Base-by-base conservation (phyloP, 2,888 invertebrate species). In the Sesamia inferens region DNA sequence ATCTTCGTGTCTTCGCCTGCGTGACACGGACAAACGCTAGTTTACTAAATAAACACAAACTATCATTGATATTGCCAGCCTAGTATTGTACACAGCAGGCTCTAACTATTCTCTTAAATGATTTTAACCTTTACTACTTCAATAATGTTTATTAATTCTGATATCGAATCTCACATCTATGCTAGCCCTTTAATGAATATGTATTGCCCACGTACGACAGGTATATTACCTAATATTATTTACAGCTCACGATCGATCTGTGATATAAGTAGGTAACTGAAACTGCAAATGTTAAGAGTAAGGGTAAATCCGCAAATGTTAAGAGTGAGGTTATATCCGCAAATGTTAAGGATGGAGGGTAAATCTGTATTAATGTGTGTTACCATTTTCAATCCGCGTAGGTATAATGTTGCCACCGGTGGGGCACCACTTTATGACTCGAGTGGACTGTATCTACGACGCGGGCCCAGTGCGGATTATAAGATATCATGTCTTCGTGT, bases 211-310 rank as follows among this genome's bases (percentile, higher is more conserved):
- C 72, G 70, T 78, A 68, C 76, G 76, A 75, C 73, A 82, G 82
- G 55, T 69, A 79, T 82, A 82, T 82, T 82, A 82, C 75, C 44
- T 82, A 74, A 83, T 83, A 83, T 84, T 76, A 82, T 78, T 77
- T 74, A 76, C 71, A 68, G 68, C 73, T 78, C 85, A 85, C 82
- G 83, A 71, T 62, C 42, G 81, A 80, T 78, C 68, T 71, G 24
- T 79, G 82, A 79, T 77, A 84, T 81, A 44, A 44, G 11, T 81
- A 44, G 11, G 11, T 44, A 71, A 82, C 62, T 68, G 63, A 67
- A 76, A 81, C 73, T 68, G 77, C 62, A 80, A 88, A 88, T 85
- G 82, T 86, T 83, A 82, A 63, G 59, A 70, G 65, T 81, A 69
- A 79, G 76, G 78, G 67, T 73, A 85, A 65, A 67, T 64, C 58